phyloP scores from a whole-genome alignment of 1,140 invertebrate species.

The Trigoniulus corallinus region DNA sequence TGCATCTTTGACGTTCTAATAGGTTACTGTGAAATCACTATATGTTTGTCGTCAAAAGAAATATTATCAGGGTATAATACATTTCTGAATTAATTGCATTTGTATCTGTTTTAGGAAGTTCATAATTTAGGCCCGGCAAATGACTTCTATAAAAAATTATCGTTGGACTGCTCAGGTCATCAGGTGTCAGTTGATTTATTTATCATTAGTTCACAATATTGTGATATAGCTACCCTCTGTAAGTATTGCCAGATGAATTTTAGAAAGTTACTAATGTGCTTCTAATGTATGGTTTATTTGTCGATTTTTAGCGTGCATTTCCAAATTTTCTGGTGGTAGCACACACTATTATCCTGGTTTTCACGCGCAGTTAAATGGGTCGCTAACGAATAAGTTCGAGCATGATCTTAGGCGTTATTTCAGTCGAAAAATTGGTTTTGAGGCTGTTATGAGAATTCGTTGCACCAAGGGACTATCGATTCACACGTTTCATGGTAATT shows the following conservation, averaged over 20 bases:
- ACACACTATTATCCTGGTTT: slow-evolving; percentile 86
- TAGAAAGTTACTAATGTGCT: no score
- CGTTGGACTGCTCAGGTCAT: slow-evolving; percentile 87
- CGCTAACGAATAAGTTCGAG: slow-evolving; percentile 55
- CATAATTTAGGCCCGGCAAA: slow-evolving; percentile 72
- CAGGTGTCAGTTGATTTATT: slow-evolving; percentile 95
- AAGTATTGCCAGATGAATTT: no score
- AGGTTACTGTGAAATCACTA: no score
- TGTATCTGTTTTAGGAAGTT: slow-evolving; percentile 20
- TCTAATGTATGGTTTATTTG: no score
- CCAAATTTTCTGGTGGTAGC: slow-evolving; percentile 87
- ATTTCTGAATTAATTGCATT: slow-evolving; percentile 9
- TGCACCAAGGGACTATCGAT: slow-evolving; percentile 77
- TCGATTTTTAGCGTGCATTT: slow-evolving; percentile 72
- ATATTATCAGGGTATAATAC: no score
- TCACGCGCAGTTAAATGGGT: slow-evolving; percentile 45
- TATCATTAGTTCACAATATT: slow-evolving; percentile 78
- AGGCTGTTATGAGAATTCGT: slow-evolving; percentile 93
- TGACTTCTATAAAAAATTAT: slow-evolving; percentile 95
- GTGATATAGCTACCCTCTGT: slow-evolving; percentile 86
- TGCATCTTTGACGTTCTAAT: slow-evolving; percentile 7
- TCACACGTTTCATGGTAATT: slow-evolving; percentile 98
- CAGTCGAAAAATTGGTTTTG: slow-evolving; percentile 93
- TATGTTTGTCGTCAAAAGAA: no score
- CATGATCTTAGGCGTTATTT: slow-evolving; percentile 73